phyloP scores from a whole-genome alignment of 1,140 invertebrate species.

The Hylaeus anthracinus region DNA sequence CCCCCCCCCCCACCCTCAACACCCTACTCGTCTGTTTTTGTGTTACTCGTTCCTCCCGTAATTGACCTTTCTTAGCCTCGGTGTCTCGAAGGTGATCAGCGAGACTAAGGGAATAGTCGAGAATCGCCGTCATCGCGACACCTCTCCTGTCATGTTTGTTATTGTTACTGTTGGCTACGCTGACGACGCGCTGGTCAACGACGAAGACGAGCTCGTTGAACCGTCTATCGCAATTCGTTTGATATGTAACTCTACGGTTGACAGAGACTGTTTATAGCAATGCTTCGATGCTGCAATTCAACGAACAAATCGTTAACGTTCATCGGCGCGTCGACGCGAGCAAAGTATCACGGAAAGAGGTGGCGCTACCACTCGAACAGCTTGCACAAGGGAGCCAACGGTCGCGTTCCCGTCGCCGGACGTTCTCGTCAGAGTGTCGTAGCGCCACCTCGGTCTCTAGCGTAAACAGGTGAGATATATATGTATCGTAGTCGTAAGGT shows the following conservation, averaged over 20 bases:
- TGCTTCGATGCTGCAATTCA: too few relatives aligned
- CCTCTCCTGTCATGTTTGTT: slow-evolving; percentile 49
- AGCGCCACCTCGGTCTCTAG: slow-evolving; percentile 58
- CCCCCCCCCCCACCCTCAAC: background rate
- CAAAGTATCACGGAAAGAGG: slow-evolving; percentile 36
- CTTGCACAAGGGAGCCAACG: background rate
- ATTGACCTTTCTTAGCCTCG: slow-evolving; percentile 50
- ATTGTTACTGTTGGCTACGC: slow-evolving; percentile 17
- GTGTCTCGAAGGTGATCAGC: slow-evolving; percentile 46
- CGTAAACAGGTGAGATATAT: slow-evolving; percentile 56
- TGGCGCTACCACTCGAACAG: slow-evolving; percentile 36
- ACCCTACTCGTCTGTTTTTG: slow-evolving; percentile 50
- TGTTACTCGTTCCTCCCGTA: slow-evolving; percentile 52
- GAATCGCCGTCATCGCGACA: slow-evolving; percentile 50
- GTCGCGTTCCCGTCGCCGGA: background rate
- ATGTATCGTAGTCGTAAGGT: slow-evolving; percentile 52
- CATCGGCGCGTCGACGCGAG: slow-evolving; percentile 18
- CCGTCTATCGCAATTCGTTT: too few relatives aligned
- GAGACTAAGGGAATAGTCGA: slow-evolving; percentile 56
- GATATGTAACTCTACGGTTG: too few relatives aligned
- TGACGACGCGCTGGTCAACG: slow-evolving; percentile 44
- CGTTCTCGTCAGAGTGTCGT: slow-evolving; percentile 7
- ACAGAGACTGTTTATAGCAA: too few relatives aligned
- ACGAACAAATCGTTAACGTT: background rate
- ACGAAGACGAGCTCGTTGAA: background rate